Conservation (phyloP, 2,888 invertebrate species). For the Macrosiphum euphorbiae region DNA sequence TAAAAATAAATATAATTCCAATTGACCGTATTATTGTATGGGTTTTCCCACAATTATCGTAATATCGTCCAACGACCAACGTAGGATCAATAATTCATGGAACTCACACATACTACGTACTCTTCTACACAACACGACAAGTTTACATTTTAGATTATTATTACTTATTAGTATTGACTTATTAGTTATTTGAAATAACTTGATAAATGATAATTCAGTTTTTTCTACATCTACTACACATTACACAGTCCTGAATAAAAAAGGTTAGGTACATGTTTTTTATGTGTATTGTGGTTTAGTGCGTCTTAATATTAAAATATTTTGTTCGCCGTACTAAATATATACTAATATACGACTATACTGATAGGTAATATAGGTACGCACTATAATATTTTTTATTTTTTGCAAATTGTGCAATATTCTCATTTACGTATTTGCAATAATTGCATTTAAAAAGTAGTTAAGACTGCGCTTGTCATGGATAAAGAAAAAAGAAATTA, state of each 20-base stretch:
- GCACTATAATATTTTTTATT: slow-evolving; percentile 21
- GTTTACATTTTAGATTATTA: slow-evolving; percentile 24
- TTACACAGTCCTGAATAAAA: no score
- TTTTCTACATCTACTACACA: no score
- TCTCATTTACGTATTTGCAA: slow-evolving; percentile 26
- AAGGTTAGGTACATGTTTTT: no score
- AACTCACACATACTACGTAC: slow-evolving; percentile 27
- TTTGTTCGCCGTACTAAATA: background rate
- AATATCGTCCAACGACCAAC: slow-evolving; percentile 16
- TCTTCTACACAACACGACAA: slow-evolving; percentile 7
- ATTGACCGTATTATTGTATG: background rate
- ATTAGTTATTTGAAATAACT: slow-evolving; percentile 18
- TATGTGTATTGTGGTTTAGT: background rate
- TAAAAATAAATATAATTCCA: slow-evolving; percentile 13
- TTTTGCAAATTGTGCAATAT: slow-evolving; percentile 13
- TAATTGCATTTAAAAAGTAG: slow-evolving; percentile 32
- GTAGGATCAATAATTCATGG: slow-evolving; percentile 11
- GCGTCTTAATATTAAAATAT: slow-evolving; percentile 16
- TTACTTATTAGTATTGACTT: slow-evolving; percentile 24
- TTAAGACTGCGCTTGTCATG: slow-evolving; percentile 16
- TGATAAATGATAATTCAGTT: no score
- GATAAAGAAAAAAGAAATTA: slow-evolving; percentile 22
- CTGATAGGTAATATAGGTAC: background rate
- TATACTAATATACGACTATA: background rate
- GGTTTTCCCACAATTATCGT: slow-evolving; percentile 18